Evolutionary conservation across 2,797 vertebrate species (phyloP), one percentile per base, ranked within the genome.

Genomic region (Mastacembelus armatus): DNA sequence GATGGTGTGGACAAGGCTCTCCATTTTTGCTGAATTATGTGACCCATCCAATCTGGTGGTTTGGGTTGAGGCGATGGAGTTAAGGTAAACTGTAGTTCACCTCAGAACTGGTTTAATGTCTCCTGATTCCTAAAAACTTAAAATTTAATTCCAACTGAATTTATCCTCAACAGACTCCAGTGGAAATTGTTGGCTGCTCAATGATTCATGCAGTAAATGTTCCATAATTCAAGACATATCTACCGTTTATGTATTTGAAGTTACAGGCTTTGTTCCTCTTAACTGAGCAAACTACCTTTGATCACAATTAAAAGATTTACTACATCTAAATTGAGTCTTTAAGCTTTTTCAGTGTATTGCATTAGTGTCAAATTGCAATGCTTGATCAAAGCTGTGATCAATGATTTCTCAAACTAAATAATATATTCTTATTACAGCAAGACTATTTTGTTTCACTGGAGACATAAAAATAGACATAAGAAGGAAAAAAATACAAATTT

Each of bases 221-320:
- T 77, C 77, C 64, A 79, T 66, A 74, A 82, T 83, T 81, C 51
- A 76, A 48, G 50, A 36, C 52, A 18, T 69, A 81, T 85, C 26
- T 18, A 82, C 85, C 75, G 84, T 85, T 83, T 40, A 84, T 80
- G 71, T 3, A 16, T 71, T 49, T 68, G 60, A 81, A 83, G 71
- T 73, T 3, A 4, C 55, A 7, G 51, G 42, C 66, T 81, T 77
- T 83, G 79, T 85, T 85, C 74, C 51, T 50, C 36, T 40, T 36
- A 35, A 42, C 50, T 7, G 27, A 78, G 60, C 73, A 75, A 70
- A 73, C 78, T 16, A 60, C 66, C 81, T 77, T 68, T 80, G 66
- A 80, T 81, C 51, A 78, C 69, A 74, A 77, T 74, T 77, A 45
- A 67, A 76, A 76, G 39, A 76, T 77, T 59, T 30, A 52, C 29